These are phyloP conservation scores for Leptinotarsa tumamoca DNA, from an alignment of 2,888 invertebrate genomes.

Conservation along the genomic window DNA sequence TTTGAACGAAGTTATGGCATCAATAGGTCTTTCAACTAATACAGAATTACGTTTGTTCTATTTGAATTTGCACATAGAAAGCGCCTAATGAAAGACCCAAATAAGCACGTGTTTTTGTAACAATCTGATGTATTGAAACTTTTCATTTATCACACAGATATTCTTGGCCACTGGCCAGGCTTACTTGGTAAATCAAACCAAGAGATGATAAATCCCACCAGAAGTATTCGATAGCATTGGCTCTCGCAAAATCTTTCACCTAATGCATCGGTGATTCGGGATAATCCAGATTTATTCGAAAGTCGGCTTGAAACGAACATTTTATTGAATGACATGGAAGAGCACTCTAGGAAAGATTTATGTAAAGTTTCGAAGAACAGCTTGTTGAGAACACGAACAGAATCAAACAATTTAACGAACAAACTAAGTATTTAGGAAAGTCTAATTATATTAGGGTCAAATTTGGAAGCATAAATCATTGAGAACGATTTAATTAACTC, in stretches of 20 bases:
- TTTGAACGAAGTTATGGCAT: too few species aligned
- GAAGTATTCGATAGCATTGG: neutral
- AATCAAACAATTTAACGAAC: constrained; percentile 16
- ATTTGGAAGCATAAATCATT: constrained; percentile 23
- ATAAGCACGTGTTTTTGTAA: too few species aligned
- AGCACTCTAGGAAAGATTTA: constrained; percentile 25
- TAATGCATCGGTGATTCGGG: constrained; percentile 11
- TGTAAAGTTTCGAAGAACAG: constrained; percentile 26
- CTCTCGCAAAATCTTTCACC: neutral
- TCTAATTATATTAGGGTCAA: constrained; percentile 19
- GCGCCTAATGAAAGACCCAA: too few species aligned
- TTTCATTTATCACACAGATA: too few species aligned
- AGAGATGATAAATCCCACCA: neutral
- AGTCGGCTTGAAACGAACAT: neutral
- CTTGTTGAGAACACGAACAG: constrained; percentile 17
- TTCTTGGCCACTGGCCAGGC: too few species aligned
- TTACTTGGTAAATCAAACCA: neutral
- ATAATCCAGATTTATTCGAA: constrained; percentile 11
- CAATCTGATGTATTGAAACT: too few species aligned
- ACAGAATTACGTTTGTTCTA: too few species aligned
- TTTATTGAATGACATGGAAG: constrained; percentile 29
- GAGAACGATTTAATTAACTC: constrained; percentile 16
- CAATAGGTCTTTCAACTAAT: too few species aligned
- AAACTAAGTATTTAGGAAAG: constrained; percentile 24
- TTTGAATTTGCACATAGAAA: too few species aligned